Evolutionary conservation across 1,140 invertebrate genomes (phyloP).

Genomic region (Sarcophaga peregrina): DNA sequence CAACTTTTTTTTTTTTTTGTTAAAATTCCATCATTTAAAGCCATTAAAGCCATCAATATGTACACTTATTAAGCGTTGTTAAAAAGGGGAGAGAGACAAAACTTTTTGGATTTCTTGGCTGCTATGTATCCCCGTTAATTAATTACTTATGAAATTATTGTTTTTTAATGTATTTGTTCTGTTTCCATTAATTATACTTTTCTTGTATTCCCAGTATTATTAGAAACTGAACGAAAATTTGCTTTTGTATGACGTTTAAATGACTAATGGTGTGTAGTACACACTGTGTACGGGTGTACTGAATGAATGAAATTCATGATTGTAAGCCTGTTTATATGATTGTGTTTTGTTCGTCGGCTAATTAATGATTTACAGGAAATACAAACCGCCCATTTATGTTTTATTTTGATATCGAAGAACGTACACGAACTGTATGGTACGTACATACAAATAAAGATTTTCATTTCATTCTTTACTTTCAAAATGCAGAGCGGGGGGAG

Average conservation of each 20-base stretch:
- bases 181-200: neutral
- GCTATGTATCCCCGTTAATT: neutral
- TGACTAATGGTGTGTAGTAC: slow-evolving; percentile 5
- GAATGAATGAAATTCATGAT: neutral
- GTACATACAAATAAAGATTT: too few species aligned
- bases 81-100: neutral
- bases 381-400: neutral
- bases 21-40: neutral
- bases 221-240: neutral
- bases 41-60: neutral
- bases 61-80: neutral
- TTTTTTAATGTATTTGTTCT: neutral
- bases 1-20: neutral
- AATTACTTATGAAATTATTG: slow-evolving; percentile 1
- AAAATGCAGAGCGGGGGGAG: too few species aligned
- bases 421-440: too few species aligned
- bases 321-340: neutral
- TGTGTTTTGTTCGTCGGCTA: neutral
- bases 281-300: too few species aligned
- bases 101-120: neutral
- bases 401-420: neutral
- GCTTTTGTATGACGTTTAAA: neutral
- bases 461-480: too few species aligned
- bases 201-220: neutral
- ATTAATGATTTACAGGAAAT: slow-evolving; percentile 15